Conservation (phyloP, 2,797 vertebrate species). For the Acanthurus tractus region DNA sequence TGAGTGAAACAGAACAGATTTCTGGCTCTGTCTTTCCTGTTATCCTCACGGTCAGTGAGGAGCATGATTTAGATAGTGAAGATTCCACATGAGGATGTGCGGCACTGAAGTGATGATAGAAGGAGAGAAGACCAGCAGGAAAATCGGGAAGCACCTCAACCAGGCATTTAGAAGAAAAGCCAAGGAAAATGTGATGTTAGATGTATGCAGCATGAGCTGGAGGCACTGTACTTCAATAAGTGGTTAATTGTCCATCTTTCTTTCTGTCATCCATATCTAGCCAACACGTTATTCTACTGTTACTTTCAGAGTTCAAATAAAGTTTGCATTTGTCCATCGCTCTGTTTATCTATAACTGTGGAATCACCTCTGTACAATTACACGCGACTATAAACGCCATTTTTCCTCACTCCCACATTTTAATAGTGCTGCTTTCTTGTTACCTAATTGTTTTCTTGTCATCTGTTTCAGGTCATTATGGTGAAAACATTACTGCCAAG, state of each 20-base stretch:
- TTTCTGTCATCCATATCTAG: too few species aligned
- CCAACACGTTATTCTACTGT: neutral
- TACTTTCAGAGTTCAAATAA: neutral
- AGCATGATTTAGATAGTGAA: neutral
- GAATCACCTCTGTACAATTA: neutral
- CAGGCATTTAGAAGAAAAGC: too few species aligned
- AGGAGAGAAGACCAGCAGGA: too few species aligned
- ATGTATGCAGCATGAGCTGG: neutral
- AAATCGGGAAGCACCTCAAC: too few species aligned
- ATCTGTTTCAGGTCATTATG: constrained; percentile 38
- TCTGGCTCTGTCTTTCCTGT: neutral
- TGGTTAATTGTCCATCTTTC: neutral
- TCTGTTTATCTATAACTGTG: too few species aligned
- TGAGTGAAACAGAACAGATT: neutral
- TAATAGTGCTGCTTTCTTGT: neutral
- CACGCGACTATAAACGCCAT: neutral
- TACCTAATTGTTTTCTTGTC: constrained; percentile 26
- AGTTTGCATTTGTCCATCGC: neutral
- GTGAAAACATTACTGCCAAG: constrained; percentile 36
- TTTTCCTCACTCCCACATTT: too few species aligned
- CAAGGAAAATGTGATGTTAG: too few species aligned
- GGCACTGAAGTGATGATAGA: too few species aligned
- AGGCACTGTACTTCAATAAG: neutral
- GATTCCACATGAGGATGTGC: neutral
- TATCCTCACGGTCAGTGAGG: neutral